phyloP scores from a whole-genome alignment of 1,140 invertebrate genomes.

The Probaryconus sp. region DNA sequence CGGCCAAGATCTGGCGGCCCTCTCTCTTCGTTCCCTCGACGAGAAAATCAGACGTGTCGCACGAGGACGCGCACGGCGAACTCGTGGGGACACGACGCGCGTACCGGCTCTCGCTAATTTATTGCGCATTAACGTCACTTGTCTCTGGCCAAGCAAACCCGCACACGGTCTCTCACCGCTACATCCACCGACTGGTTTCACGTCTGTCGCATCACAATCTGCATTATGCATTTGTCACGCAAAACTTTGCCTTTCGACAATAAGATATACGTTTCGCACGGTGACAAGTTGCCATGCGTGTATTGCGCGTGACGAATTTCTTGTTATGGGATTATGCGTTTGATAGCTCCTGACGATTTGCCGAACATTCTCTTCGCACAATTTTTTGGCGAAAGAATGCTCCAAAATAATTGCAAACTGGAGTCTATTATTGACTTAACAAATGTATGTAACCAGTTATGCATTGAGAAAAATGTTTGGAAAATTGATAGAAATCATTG shows the following conservation, averaged over 20 bases:
- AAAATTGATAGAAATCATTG: no score
- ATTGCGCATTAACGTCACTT: conserved; percentile 77
- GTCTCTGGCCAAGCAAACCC: conserved; percentile 67
- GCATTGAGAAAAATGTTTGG: no score
- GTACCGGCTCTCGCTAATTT: conserved; percentile 75
- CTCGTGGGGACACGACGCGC: conserved; percentile 62
- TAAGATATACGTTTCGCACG: conserved; percentile 47
- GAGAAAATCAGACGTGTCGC: conserved; percentile 42
- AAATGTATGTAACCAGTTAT: no score
- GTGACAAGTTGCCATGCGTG: conserved; percentile 43
- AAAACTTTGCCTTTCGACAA: conserved; percentile 56
- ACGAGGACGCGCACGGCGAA: conserved; percentile 58
- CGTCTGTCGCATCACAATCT: conserved; percentile 57
- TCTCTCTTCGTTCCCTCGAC: conserved; percentile 19
- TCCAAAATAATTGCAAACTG: no score
- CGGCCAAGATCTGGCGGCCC: conserved; percentile 35
- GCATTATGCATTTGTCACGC: conserved; percentile 62
- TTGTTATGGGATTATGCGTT: no score
- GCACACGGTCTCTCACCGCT: conserved; percentile 43
- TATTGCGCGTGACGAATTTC: conserved; percentile 30
- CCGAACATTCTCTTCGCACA: no score
- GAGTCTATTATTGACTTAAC: no score
- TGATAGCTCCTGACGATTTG: neutral
- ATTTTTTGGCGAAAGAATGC: no score
- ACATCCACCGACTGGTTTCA: conserved; percentile 43